Conservation (phyloP, 1,140 invertebrate genomes). For the Samia ricini region DNA sequence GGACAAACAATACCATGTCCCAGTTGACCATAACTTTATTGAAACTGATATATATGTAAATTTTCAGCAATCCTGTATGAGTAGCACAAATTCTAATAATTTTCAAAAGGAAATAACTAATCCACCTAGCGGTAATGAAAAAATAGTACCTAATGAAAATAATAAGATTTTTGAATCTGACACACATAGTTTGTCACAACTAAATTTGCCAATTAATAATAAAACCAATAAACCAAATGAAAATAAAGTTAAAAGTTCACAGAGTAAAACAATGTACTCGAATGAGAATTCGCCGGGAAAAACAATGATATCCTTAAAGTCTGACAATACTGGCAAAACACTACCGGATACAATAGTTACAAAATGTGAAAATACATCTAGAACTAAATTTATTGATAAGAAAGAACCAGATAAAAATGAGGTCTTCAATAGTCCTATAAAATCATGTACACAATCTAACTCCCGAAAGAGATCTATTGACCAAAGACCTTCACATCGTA, state of each 20-base stretch:
- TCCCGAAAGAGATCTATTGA: constrained; percentile 60
- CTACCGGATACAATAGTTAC: not conserved
- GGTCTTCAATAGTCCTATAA: constrained; percentile 18
- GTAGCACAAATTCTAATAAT: not conserved
- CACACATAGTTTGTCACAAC: constrained; percentile 16
- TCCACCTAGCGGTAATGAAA: not conserved
- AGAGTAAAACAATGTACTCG: not conserved
- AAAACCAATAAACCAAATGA: not conserved
- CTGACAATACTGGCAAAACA: not conserved
- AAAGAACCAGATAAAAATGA: constrained; percentile 29
- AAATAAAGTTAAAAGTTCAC: not conserved
- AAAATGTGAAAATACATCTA: constrained; percentile 13
- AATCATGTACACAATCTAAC: constrained; percentile 28
- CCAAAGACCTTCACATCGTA: constrained; percentile 63
- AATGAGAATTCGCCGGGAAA: not conserved
- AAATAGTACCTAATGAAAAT: not conserved
- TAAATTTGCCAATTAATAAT: not conserved
- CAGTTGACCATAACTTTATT: constrained; percentile 65
- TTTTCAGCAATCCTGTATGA: constrained; percentile 16
- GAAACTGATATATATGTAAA: constrained; percentile 44
- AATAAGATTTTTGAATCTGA: not conserved
- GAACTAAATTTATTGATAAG: constrained; percentile 16
- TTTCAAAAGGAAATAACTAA: not conserved
- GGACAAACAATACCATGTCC: constrained; percentile 70
- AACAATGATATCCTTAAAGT: not conserved